Conservation (phyloP, 2,888 invertebrate species). For the Drosophila birchii region DNA sequence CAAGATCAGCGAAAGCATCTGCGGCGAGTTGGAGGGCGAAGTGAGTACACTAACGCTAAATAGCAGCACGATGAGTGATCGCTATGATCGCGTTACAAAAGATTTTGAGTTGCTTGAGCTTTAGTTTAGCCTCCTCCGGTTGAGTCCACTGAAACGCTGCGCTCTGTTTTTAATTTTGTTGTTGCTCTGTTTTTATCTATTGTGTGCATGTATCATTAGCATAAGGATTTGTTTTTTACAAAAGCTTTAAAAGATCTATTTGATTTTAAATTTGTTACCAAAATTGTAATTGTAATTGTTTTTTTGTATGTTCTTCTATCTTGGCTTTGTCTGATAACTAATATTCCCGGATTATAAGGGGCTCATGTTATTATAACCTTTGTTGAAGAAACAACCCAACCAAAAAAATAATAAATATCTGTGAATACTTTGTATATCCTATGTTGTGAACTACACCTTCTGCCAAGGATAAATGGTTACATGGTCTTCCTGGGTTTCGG, state of each 20-base stretch:
- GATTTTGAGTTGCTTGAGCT: constrained; percentile 35
- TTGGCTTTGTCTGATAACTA: background rate
- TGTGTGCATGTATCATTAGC: background rate
- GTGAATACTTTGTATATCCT: background rate
- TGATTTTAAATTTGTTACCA: background rate
- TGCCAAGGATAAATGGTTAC: background rate
- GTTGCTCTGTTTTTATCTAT: background rate
- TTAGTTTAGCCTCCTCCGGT: constrained; percentile 34
- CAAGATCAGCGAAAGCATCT: constrained; percentile 86
- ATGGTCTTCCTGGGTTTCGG: background rate
- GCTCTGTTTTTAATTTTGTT: background rate
- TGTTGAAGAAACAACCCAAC: background rate
- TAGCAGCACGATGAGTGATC: constrained; percentile 15
- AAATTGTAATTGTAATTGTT: background rate
- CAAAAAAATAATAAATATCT: background rate
- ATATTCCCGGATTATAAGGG: too few species aligned
- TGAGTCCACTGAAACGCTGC: too few species aligned
- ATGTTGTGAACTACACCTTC: background rate
- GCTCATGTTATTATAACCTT: background rate
- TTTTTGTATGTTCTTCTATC: background rate
- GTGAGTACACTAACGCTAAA: constrained; percentile 84
- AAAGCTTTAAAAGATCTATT: background rate
- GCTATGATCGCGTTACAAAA: constrained; percentile 44
- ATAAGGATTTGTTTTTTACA: background rate
- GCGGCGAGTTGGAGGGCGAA: constrained; percentile 90